Base-by-base conservation (phyloP, 1,140 invertebrate species). In the Drosophila saltans region DNA sequence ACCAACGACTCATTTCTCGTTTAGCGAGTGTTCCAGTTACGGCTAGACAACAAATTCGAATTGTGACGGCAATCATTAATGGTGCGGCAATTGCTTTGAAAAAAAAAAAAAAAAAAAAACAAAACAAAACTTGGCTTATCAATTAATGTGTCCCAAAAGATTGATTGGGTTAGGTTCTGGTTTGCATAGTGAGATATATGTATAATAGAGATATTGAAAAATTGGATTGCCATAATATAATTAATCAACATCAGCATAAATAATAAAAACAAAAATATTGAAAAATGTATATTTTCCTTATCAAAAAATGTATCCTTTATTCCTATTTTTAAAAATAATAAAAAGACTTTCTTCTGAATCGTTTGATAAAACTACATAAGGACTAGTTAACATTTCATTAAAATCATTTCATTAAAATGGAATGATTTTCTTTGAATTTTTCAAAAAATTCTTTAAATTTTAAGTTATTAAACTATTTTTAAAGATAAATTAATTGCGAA, bases 91-190 rank as follows among this genome's bases (percentile, higher is more conserved):
- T 56, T 61, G 69, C 52, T 41, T 75, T 78, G 66, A 59, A 66
- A 57, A 26, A 26, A 2, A 24, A 48, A 21, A n/a, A 8, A 24
- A 48, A 21, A n/a, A 11, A 36, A 16, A 39, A 30, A 2, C 2
- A 8, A 24, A 48, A 21, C 9, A 11, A 36, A 16, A 30, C 33
- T 45, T 10, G 24, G 36, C 7, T 52, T 52, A 45, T 63, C 26
- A 56, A 55, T 74, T 36, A 69, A 62, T 40, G 9, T 56, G 48
- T 36, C 41, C 39, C 58, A 66, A 59, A 26, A 28, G 21, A 16
- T 33, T 11, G 8, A 70, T 85, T 82, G 82, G 72, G 68, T 68
- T 76, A 85, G 82, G 82, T 85, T 82, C 75, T 72, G 82, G 66
- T 66, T 59, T 2, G 39, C 24, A 16, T 58, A 3, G 16, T 30